Conservation (phyloP, 1,140 invertebrate genomes). For the Nixonia krombeini region DNA sequence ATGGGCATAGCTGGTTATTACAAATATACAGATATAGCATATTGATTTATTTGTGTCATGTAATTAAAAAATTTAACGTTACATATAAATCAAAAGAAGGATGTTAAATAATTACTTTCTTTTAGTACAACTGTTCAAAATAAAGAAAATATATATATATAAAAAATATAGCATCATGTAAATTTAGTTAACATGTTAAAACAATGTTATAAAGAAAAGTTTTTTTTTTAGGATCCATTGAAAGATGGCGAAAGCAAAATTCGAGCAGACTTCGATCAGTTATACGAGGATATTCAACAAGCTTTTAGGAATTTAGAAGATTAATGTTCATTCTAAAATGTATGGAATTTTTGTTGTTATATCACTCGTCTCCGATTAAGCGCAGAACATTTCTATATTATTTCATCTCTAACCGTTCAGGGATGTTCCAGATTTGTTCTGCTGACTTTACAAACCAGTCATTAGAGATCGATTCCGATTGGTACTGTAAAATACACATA, state of each 20-base stretch:
- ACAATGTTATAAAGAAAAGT: conserved; percentile 20
- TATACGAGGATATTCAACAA: conserved; percentile 95
- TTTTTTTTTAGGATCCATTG: conserved; percentile 87
- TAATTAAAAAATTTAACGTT: too few relatives aligned
- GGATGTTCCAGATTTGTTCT: conserved; percentile 56
- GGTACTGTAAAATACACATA: too few relatives aligned
- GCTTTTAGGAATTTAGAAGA: conserved; percentile 99
- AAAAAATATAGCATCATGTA: too few relatives aligned
- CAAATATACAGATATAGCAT: too few relatives aligned
- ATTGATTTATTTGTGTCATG: too few relatives aligned
- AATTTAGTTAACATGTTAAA: too few relatives aligned
- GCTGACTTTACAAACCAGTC: conserved; percentile 10
- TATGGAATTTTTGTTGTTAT: conserved; percentile 44
- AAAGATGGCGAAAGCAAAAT: conserved; percentile 99
- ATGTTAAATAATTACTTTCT: too few relatives aligned
- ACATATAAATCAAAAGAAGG: too few relatives aligned
- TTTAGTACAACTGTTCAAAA: too few relatives aligned
- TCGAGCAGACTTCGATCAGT: conserved; percentile 95
- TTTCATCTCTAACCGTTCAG: conserved; percentile 58
- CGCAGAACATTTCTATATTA: conserved; percentile 34
- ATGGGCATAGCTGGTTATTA: too few relatives aligned
- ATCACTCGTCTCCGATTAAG: conserved; percentile 36
- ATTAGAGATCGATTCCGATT: conserved; percentile 32
- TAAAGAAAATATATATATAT: too few relatives aligned
- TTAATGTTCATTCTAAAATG: conserved; percentile 73